Evolutionary conservation across 2,888 invertebrate genomes (phyloP).

Genomic region (Desoria tigrina): DNA sequence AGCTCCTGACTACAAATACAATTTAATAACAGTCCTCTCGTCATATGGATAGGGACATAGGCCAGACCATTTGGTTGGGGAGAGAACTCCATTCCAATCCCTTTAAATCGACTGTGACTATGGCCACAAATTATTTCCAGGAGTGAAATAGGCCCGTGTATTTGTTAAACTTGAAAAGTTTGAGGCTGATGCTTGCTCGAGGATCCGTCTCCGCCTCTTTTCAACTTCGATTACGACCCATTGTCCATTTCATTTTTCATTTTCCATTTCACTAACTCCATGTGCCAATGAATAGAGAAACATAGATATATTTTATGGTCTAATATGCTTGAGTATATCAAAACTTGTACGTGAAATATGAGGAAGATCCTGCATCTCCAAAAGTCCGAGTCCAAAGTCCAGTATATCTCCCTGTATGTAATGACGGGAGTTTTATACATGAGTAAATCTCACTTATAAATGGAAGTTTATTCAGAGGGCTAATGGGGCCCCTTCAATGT

Average conservation of each 20-base stretch:
- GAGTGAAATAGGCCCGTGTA: conserved; percentile 3
- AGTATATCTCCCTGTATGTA: too few species aligned
- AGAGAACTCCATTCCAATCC: conserved; percentile 1
- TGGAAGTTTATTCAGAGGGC: conserved; percentile 8
- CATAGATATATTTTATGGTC: too few species aligned
- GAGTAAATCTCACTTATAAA: conserved; percentile 5
- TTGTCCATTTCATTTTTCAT: conserved; percentile 35
- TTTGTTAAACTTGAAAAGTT: background rate
- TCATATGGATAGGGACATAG: too few species aligned
- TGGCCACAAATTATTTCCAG: conserved; percentile 4
- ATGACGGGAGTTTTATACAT: too few species aligned
- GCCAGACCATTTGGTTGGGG: too few species aligned
- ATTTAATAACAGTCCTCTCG: too few species aligned
- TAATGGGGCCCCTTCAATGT: conserved; percentile 19
- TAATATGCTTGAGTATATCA: too few species aligned
- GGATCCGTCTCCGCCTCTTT: conserved; percentile 37
- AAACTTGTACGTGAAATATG: too few species aligned
- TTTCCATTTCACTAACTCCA: background rate
- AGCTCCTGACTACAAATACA: too few species aligned
- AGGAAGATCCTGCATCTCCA: too few species aligned
- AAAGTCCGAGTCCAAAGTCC: too few species aligned
- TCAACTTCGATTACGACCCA: conserved; percentile 46
- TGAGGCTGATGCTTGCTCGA: background rate
- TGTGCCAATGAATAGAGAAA: too few species aligned
- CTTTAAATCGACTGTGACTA: conserved; percentile 2